Conservation (phyloP, 35 echinoderm and acorn worm species). For the Nesometra sesokonis region DNA sequence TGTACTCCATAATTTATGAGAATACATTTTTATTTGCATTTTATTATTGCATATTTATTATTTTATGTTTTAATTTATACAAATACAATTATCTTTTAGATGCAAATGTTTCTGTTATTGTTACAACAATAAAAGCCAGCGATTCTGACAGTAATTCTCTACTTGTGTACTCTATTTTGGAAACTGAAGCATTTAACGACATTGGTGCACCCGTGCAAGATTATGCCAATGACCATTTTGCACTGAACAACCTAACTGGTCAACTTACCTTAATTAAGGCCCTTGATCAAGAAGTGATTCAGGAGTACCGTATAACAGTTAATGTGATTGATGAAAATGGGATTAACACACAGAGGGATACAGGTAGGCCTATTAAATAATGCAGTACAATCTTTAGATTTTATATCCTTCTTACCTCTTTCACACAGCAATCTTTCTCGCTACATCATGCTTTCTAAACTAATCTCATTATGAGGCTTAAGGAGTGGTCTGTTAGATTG, state of each 20-base stretch:
- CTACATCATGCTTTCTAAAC: too few species aligned
- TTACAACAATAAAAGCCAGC: neutral
- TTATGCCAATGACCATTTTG: neutral
- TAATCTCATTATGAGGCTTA: too few species aligned
- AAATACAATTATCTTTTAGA: neutral
- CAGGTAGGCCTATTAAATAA: too few species aligned
- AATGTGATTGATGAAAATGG: neutral
- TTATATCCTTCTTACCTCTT: too few species aligned
- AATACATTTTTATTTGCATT: too few species aligned
- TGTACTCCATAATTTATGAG: too few species aligned
- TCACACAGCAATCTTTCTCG: too few species aligned
- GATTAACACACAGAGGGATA: neutral
- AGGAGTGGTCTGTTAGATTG: too few species aligned
- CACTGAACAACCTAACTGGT: neutral
- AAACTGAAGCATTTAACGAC: neutral
- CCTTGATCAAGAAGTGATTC: neutral
- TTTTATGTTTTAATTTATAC: too few species aligned
- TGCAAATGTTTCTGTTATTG: neutral
- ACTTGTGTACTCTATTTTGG: neutral
- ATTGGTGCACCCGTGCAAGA: neutral
- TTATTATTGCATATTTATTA: too few species aligned
- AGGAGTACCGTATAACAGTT: neutral
- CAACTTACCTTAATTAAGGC: neutral
- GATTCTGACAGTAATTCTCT: neutral
- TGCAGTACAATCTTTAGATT: too few species aligned